phyloP scores from a whole-genome alignment of 2,888 invertebrate species.

The Smittia aterrima region DNA sequence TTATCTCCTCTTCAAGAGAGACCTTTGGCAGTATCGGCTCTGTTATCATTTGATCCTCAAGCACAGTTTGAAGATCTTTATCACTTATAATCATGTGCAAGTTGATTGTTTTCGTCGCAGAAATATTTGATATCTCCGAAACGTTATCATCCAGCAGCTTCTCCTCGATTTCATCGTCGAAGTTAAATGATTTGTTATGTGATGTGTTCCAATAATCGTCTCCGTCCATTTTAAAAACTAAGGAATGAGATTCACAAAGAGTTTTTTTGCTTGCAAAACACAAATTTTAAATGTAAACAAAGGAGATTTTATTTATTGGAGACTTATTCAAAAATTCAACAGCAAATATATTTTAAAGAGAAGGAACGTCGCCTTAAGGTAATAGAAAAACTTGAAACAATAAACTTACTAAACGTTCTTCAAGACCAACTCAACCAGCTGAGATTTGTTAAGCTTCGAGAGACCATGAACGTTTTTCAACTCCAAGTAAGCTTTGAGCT shows the following conservation, averaged over 20 bases:
- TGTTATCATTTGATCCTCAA: slow-evolving; percentile 58
- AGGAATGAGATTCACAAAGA: neutral
- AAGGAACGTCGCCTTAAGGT: too few relatives aligned
- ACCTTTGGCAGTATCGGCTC: slow-evolving; percentile 51
- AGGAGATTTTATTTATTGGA: neutral
- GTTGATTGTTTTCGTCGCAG: slow-evolving; percentile 49
- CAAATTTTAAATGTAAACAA: slow-evolving; percentile 23
- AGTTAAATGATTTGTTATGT: slow-evolving; percentile 69
- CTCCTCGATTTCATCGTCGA: slow-evolving; percentile 72
- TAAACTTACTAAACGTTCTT: too few relatives aligned
- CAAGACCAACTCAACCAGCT: neutral
- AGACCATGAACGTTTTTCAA: neutral
- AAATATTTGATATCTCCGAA: slow-evolving; percentile 52
- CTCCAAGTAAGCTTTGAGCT: slow-evolving; percentile 4
- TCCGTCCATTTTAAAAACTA: slow-evolving; percentile 53
- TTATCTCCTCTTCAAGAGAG: slow-evolving; percentile 52
- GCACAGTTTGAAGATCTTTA: slow-evolving; percentile 49
- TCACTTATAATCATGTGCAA: slow-evolving; percentile 51
- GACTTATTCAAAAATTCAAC: too few relatives aligned
- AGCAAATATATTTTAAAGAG: too few relatives aligned
- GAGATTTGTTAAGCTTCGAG: neutral
- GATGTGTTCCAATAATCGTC: slow-evolving; percentile 79
- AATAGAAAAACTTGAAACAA: too few relatives aligned
- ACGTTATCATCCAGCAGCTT: slow-evolving; percentile 47
- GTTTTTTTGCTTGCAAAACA: neutral